Base-by-base conservation (phyloP, 2,797 vertebrate species). In the Catamblyrhynchus diadema region DNA sequence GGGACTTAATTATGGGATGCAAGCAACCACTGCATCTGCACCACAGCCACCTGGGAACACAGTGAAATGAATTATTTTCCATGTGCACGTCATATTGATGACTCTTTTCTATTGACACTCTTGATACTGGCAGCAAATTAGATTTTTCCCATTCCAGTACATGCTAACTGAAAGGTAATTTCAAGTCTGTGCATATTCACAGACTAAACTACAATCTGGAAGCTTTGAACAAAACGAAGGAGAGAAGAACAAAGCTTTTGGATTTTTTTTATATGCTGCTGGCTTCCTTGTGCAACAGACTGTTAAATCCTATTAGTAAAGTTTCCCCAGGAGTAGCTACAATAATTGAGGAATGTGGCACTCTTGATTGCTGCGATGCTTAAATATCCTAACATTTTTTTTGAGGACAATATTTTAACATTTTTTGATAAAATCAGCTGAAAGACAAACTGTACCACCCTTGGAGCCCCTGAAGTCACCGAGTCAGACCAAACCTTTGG, bases 271-370 rank as follows among this genome's bases (percentile, higher is more conserved):
- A 57, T 91, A 94, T 89, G 69, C 74, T 91, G 79, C 42, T 65
- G 78, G 53, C 79, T 95, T 90, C 78, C 73, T 92, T 93, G 95
- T 77, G 92, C 94, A 96, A 93, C 86, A 95, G 95, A 96, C 95
- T 96, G 93, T 95, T 96, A 95, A 97, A 97, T 96, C 94, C 94
- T 95, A 92, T 97, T 94, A 96, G 79, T 65, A 88, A 93, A 79
- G 48, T 85, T 96, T 93, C 78, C 96, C 83, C 92, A 87, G 85
- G 92, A 94, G 93, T 62, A 91, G 35, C 66, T 91, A 59, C 75
- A 93, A 30, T 90, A 87, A 94, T 69, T 87, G 62, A 95, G 74
- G 72, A 45, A 87, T 69, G 75, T 71, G 56, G 33, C 50, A 62
- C 39, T 88, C 74, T 81, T 2, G 0, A 57, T 83, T 62, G 60